A percentile compares a stretch with the other conserved stretches of the same genome.
These are phyloP conservation scores for Petroica traversi DNA, from an alignment of 2,113 vertebrate species.

Conservation along the genomic window DNA sequence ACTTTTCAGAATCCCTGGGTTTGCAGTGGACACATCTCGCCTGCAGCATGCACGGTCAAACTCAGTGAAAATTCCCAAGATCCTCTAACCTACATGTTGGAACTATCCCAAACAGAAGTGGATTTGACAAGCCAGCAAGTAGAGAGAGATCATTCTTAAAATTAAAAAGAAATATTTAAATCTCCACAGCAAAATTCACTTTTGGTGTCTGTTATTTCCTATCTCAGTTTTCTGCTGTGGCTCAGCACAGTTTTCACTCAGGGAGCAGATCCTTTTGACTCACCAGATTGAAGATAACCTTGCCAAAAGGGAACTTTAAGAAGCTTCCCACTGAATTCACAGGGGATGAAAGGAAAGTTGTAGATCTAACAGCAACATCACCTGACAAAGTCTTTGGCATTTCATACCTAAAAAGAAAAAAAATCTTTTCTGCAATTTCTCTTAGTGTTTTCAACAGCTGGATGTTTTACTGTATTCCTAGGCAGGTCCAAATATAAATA, in stretches of 20 bases:
- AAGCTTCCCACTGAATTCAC: background rate
- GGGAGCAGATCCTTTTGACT: background rate
- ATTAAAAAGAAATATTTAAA: background rate
- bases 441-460: slow-evolving; percentile 39
- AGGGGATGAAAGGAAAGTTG: background rate
- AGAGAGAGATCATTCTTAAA: background rate
- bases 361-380: background rate
- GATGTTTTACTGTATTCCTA: background rate
- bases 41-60: background rate
- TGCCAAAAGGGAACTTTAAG: background rate
- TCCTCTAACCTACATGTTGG: background rate
- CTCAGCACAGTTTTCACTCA: background rate
- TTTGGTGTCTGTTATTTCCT: background rate
- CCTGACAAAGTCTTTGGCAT: background rate
- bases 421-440: background rate
- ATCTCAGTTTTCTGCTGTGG: background rate
- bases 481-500: slow-evolving; percentile 36
- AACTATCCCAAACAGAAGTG: background rate
- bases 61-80: background rate
- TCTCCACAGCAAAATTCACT: background rate
- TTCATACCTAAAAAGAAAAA: background rate
- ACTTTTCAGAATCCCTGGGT: background rate
- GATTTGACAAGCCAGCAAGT: background rate
- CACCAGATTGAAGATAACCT: background rate
- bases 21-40: background rate